Evolutionary conservation across 23 tunicate genomes (phyloP), one percentile per base, ranked within the genome.

Genomic region (Pegea sp.): DNA sequence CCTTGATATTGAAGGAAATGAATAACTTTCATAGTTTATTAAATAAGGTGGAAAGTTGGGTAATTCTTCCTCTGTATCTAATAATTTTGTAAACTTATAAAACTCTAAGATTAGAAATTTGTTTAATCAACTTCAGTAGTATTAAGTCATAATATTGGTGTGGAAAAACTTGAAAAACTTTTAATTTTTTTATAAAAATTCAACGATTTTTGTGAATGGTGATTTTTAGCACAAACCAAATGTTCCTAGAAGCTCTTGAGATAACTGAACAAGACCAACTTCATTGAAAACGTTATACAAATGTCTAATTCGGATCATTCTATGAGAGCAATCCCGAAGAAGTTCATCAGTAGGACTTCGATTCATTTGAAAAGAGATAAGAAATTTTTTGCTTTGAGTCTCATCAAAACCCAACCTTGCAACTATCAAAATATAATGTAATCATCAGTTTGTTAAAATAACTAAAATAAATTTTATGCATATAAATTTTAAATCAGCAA

Each of bases 301-400:
- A 58, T 67, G 71, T 49, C 71, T 54, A 13, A 84, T 68, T 53
- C 72, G 46, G 0, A 64, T 34, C 69, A 75, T 84, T 24, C 84
- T 42, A 64, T 73, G 65, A 4, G 65, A 57, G 52, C 95, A 84
- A 55, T 84, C 95, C 43, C 95, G 56, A 4, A 84, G 57, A 48
- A 84, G 54, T 43, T 84, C 69, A 11, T 84, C 95, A 1, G 95
- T 84, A 28, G 95, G 95, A 34, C 95, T 84, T 30, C 73, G 76
- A 30, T 73, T 68, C 72, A 75, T 84, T 48, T 78, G 71, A 64
- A 84, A 84, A 4, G 84, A 70, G 11, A 84, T 60, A 13, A 46
- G 76, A 43, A 71, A 74, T 38, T 72, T 84, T 68, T 84, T 84
- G 53, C 81, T 84, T 53, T 58, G 69, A 0, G 81, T 84, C 68